Conservation (phyloP, 2,888 invertebrate species). For the Labia minor region DNA sequence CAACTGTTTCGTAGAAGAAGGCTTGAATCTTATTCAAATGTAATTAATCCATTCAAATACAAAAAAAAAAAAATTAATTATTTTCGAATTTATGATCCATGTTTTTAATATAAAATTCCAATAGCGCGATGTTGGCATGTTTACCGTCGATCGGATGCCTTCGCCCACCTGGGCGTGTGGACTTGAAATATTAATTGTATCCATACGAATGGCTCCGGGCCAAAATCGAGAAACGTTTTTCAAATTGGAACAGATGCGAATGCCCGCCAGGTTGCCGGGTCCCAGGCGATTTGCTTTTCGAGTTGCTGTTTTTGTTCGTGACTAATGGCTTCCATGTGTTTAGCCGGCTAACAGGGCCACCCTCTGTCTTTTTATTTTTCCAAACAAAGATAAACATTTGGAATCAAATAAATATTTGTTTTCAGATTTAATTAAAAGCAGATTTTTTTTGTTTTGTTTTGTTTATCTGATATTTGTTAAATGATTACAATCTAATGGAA, state of each 20-base stretch:
- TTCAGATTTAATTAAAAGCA: background rate
- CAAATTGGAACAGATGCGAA: conserved; percentile 13
- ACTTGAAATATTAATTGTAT: conserved; percentile 7
- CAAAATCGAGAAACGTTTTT: conserved; percentile 6
- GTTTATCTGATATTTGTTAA: background rate
- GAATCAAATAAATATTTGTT: conserved; percentile 1
- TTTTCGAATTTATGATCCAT: background rate
- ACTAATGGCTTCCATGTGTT: conserved; percentile 3
- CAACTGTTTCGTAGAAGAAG: too few species aligned
- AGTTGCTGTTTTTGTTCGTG: background rate
- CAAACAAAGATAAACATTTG: background rate
- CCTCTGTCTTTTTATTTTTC: background rate
- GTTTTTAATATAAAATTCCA: background rate
- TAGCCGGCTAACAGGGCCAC: background rate
- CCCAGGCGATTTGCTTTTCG: background rate
- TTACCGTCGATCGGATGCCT: conserved; percentile 3
- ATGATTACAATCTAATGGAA: too few species aligned
- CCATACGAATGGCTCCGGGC: background rate
- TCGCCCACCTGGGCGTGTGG: background rate
- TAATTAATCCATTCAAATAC: background rate
- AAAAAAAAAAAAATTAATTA: background rate
- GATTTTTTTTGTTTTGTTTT: conserved; percentile 1
- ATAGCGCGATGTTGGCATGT: background rate
- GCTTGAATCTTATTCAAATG: background rate
- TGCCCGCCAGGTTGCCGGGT: background rate